phyloP scores from a whole-genome alignment of 2,888 invertebrate species.

The Temnothorax ravouxi region DNA sequence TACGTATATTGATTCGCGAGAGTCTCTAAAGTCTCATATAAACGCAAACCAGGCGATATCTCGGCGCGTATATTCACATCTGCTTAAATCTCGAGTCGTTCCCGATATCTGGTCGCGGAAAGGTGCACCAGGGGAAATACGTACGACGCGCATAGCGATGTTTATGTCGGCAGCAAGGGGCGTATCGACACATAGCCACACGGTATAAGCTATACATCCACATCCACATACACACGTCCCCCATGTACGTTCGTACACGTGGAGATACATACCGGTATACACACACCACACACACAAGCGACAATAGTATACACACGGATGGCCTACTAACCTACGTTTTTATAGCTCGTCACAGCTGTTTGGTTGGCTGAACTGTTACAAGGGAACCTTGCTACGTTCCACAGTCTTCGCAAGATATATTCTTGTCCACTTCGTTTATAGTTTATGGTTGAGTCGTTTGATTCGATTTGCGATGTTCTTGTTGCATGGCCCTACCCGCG shows the following conservation, averaged over 20 bases:
- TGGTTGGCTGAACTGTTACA: conserved; percentile 87
- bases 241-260: conserved; percentile 19
- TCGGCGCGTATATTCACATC: conserved; percentile 8
- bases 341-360: conserved; percentile 86
- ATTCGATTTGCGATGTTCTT: conserved; percentile 84
- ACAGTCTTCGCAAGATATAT: conserved; percentile 85
- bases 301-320: conserved; percentile 75
- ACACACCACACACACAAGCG: conserved; percentile 26
- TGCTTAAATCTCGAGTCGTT: conserved; percentile 56
- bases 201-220: conserved; percentile 8
- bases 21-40: background rate
- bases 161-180: conserved; percentile 72
- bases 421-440: conserved; percentile 80
- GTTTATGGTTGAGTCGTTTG: conserved; percentile 82
- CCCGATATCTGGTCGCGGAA: conserved; percentile 46
- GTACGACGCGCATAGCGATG: conserved; percentile 60
- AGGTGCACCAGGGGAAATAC: conserved; percentile 63
- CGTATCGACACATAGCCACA: conserved; percentile 62
- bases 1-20: background rate
- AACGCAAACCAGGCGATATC: background rate
- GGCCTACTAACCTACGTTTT: conserved; percentile 85
- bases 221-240: conserved; percentile 12
- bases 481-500: conserved; percentile 86
- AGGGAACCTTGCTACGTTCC: conserved; percentile 87
- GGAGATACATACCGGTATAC: background rate